A percentile compares a stretch with the other conserved stretches of the same genome.
phyloP scores from a whole-genome alignment of 92 coral and sea anemone genomes.

The Heteractis magnifica region DNA sequence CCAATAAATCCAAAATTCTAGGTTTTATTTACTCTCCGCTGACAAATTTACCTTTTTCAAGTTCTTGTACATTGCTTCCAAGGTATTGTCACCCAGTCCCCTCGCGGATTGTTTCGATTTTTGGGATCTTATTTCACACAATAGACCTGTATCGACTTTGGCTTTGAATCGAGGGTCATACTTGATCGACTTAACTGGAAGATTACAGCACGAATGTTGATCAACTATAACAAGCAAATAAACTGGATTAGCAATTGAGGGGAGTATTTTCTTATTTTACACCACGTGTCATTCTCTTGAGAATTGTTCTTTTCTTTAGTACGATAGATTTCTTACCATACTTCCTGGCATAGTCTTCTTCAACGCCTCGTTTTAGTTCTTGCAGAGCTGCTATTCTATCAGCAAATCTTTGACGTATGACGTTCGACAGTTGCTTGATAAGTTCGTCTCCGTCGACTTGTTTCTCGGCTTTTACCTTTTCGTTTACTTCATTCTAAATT shows the following conservation, averaged over 20 bases:
- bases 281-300: not conserved
- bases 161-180: conserved; percentile 48
- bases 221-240: not conserved
- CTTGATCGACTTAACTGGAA: conserved; percentile 7
- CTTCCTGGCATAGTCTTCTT: conserved; percentile 25
- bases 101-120: conserved; percentile 15
- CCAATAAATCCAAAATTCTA: not conserved
- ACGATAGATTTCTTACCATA: conserved; percentile 7
- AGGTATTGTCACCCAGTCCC: conserved; percentile 27
- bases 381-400: conserved; percentile 31
- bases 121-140: conserved; percentile 38
- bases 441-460: conserved; percentile 22
- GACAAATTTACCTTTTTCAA: conserved; percentile 19
- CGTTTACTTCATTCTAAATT: conserved; percentile 31
- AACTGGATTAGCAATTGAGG: not conserved
- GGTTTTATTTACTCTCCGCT: not conserved
- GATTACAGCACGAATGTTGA: conserved; percentile 27
- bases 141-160: conserved; percentile 25
- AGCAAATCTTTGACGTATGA: conserved; percentile 23
- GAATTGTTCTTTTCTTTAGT: not conserved
- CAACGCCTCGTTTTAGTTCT: conserved; percentile 30
- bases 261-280: not conserved
- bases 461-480: conserved; percentile 16
- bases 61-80: conserved; percentile 29
- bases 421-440: conserved; percentile 2